phyloP scores from a whole-genome alignment of 2,888 invertebrate species.

The Ectemnius cavifrons region DNA sequence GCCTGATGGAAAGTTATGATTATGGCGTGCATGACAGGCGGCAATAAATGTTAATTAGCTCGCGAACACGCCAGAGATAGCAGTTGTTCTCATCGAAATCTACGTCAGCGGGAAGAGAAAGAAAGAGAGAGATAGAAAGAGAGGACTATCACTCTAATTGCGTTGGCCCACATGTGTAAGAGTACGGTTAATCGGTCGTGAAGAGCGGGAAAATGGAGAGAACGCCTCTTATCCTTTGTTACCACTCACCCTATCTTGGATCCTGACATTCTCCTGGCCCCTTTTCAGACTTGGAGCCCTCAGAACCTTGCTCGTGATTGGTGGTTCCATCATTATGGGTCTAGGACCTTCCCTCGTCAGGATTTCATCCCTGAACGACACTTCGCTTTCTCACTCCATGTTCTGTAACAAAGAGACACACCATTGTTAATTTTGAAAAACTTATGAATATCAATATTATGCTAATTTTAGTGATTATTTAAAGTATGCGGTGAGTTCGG shows the following conservation, averaged over 20 bases:
- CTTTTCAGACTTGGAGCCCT: slow-evolving; percentile 88
- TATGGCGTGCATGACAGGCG: not conserved
- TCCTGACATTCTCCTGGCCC: slow-evolving; percentile 88
- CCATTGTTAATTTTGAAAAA: not conserved
- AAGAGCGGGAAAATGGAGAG: slow-evolving; percentile 2
- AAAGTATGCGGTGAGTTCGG: too few relatives aligned
- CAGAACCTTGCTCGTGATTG: slow-evolving; percentile 83
- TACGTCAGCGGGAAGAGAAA: not conserved
- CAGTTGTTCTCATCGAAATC: not conserved
- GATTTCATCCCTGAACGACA: slow-evolving; percentile 64
- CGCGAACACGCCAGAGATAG: not conserved
- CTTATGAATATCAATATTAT: too few relatives aligned
- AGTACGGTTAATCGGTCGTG: not conserved
- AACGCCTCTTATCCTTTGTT: not conserved
- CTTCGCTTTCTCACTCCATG: slow-evolving; percentile 54
- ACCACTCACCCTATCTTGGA: slow-evolving; percentile 87
- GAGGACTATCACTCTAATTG: not conserved
- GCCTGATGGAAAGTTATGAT: too few relatives aligned
- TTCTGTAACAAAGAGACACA: slow-evolving; percentile 47
- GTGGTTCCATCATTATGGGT: slow-evolving; percentile 74
- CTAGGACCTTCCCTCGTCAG: slow-evolving; percentile 61
- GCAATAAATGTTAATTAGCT: not conserved
- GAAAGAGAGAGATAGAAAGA: not conserved
- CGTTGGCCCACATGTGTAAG: not conserved
- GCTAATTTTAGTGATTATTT: too few relatives aligned